Conservation (phyloP, 2,888 invertebrate genomes). For the Zonitis immaculata region DNA sequence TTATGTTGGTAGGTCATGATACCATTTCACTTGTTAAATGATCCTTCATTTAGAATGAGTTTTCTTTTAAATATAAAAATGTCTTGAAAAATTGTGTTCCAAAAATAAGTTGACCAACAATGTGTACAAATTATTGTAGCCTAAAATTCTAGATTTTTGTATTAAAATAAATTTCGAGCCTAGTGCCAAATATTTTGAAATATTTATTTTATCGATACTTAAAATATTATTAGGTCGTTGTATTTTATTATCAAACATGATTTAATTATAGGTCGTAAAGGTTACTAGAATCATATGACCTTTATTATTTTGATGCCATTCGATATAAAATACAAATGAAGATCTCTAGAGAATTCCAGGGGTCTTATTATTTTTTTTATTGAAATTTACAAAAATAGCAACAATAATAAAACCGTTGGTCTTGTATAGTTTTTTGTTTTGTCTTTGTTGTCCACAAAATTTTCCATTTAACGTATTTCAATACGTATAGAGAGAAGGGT, state of each 20-base stretch:
- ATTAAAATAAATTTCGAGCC: background rate
- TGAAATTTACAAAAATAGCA: background rate
- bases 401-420: background rate
- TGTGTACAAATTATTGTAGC: too few species aligned
- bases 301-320: slow-evolving; percentile 1
- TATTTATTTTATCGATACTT: background rate
- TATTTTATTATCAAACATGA: slow-evolving; percentile 10
- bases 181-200: background rate
- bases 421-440: background rate
- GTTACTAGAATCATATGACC: slow-evolving; percentile 19
- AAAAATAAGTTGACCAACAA: too few species aligned
- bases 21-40: background rate
- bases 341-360: background rate
- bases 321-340: too few species aligned
- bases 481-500: background rate
- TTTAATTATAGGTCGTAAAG: slow-evolving; percentile 17
- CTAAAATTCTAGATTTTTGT: background rate
- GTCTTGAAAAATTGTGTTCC: too few species aligned
- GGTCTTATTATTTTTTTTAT: too few species aligned
- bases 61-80: background rate
- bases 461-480: background rate
- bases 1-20: background rate
- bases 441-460: background rate
- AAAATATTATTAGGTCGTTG: slow-evolving; percentile 4
- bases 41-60: background rate